A percentile compares a stretch with the other conserved stretches of the same genome.
Evolutionary conservation across 1,140 invertebrate genomes (phyloP).

Genomic region (Drosophila eugracilis): DNA sequence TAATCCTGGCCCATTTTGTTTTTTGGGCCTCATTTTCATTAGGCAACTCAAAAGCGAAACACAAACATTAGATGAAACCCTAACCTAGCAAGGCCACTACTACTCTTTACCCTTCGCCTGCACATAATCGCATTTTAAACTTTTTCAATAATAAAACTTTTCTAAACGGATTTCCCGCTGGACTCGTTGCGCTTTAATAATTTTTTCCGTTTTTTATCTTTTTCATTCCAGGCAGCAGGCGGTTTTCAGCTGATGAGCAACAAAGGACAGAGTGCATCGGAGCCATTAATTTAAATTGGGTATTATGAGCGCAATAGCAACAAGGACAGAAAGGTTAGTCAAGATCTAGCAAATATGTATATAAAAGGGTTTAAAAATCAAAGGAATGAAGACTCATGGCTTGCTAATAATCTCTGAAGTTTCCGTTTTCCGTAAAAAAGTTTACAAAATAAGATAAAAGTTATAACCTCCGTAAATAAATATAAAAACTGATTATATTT

Average conservation of each 20-base stretch:
- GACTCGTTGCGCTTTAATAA: conserved; percentile 79
- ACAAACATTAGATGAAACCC: conserved; percentile 13
- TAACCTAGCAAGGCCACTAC: background rate
- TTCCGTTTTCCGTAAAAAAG: too few species aligned
- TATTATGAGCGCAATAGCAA: conserved; percentile 76
- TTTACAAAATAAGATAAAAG: too few species aligned
- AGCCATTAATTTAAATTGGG: conserved; percentile 79
- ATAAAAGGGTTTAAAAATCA: background rate
- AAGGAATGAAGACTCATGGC: too few species aligned
- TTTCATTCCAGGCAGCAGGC: conserved; percentile 49
- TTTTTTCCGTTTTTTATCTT: conserved; percentile 58
- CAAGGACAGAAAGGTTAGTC: conserved; percentile 58
- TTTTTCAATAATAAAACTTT: conserved; percentile 83
- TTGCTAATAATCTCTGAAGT: too few species aligned
- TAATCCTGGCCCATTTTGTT: conserved; percentile 58
- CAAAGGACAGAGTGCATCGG: conserved; percentile 76
- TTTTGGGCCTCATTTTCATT: conserved; percentile 28
- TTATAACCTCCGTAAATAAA: too few species aligned
- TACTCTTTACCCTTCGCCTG: background rate
- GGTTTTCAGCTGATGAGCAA: conserved; percentile 48
- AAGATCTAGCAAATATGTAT: background rate
- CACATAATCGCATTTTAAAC: conserved; percentile 82
- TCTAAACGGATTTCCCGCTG: conserved; percentile 81
- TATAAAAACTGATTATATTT: too few species aligned
- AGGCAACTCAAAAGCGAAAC: conserved; percentile 17